Evolutionary conservation across 2,113 vertebrate species (phyloP).

Genomic region (Parus major): DNA sequence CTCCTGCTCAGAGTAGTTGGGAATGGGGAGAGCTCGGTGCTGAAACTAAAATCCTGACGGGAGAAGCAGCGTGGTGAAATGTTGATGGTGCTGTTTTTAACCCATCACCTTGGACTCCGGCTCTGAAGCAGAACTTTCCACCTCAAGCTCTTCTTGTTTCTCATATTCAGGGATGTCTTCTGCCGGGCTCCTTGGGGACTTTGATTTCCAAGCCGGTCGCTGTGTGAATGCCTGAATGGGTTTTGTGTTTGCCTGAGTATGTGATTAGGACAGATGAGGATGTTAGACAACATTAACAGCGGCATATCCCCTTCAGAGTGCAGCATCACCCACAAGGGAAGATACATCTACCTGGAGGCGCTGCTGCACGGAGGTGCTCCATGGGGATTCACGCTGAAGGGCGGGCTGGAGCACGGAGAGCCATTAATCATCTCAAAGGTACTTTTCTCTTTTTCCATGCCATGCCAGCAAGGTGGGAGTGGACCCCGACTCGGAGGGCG

Average conservation of each 20-base stretch:
- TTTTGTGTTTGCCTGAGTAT: not conserved
- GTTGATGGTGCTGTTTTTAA: not conserved
- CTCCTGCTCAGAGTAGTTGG: not conserved
- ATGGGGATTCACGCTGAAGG: conserved; percentile 95
- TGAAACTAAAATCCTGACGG: not conserved
- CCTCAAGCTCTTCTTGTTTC: not conserved
- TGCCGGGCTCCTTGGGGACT: not conserved
- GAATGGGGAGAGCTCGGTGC: not conserved
- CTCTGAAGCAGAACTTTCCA: not conserved
- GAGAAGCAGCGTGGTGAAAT: not conserved
- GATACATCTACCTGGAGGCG: conserved; percentile 83
- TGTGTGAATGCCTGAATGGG: not conserved
- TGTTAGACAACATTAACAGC: conserved; percentile 55
- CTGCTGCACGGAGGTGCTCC: conserved; percentile 90
- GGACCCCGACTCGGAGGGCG: not conserved
- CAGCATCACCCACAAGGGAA: conserved; percentile 55
- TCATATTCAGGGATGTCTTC: not conserved
- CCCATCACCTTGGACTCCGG: not conserved
- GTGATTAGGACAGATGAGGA: conserved; percentile 42
- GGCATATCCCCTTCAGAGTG: conserved; percentile 6
- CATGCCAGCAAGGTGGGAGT: not conserved
- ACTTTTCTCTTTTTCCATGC: conserved; percentile 1
- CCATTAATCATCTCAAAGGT: conserved; percentile 97
- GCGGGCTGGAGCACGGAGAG: conserved; percentile 88
- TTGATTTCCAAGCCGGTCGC: not conserved